Conservation (phyloP, 2,888 invertebrate species). For the Macrosoma leucophasiata region DNA sequence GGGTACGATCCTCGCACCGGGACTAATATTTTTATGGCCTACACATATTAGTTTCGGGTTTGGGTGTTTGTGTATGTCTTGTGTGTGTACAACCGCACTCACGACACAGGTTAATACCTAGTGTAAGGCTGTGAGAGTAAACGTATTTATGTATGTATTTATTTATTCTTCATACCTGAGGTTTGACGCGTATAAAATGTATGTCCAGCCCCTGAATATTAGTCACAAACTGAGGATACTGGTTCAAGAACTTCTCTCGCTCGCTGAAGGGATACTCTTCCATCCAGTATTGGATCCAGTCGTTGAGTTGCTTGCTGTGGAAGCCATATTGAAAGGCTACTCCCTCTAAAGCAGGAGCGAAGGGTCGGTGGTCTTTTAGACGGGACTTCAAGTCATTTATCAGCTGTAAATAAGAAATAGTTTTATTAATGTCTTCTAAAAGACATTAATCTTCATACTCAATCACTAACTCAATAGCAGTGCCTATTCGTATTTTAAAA, state of each 20-base stretch:
- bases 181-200: conserved; percentile 80
- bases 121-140: too few species aligned
- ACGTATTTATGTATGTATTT: too few species aligned
- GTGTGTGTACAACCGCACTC: too few species aligned
- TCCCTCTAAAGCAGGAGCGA: conserved; percentile 74
- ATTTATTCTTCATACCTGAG: conserved; percentile 34
- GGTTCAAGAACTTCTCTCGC: conserved; percentile 80
- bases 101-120: too few species aligned
- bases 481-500: background rate
- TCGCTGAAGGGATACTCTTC: conserved; percentile 78
- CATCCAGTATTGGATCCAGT: conserved; percentile 84
- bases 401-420: conserved; percentile 18
- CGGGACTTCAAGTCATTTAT: conserved; percentile 22
- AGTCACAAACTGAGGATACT: conserved; percentile 81
- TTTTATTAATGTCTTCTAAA: too few species aligned
- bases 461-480: too few species aligned
- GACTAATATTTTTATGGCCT: too few species aligned
- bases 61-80: too few species aligned
- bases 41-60: too few species aligned
- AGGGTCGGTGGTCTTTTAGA: conserved; percentile 20
- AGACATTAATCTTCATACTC: background rate
- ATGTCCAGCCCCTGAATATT: conserved; percentile 79
- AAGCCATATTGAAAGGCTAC: conserved; percentile 84
- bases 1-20: too few species aligned
- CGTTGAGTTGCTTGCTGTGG: conserved; percentile 78